Evolutionary conservation across 2,113 vertebrate genomes (phyloP).

Genomic region (Salvator merianae): DNA sequence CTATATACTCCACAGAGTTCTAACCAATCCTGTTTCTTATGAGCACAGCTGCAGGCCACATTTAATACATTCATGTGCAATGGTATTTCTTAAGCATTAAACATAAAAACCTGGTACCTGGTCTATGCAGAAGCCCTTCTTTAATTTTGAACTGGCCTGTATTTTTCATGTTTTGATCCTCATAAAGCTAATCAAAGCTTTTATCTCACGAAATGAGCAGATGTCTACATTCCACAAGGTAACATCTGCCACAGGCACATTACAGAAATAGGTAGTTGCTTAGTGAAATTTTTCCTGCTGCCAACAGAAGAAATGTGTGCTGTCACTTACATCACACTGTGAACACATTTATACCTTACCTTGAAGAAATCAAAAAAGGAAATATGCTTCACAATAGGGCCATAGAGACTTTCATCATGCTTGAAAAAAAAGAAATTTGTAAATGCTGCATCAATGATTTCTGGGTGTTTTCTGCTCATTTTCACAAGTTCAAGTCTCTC

Average conservation of each 20-base stretch:
- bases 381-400: conserved; percentile 96
- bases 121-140: no score
- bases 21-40: not conserved
- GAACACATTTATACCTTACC: conserved; percentile 71
- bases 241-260: not conserved
- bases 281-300: not conserved
- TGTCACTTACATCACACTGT: conserved; percentile 4
- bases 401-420: conserved; percentile 92
- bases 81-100: no score
- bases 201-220: not conserved
- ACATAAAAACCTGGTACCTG: no score
- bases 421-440: conserved; percentile 99
- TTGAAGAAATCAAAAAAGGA: conserved; percentile 99
- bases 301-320: not conserved
- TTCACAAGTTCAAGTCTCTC: conserved; percentile 96
- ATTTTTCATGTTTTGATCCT: not conserved
- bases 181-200: not conserved
- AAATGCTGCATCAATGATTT: conserved; percentile 92
- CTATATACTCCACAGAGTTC: not conserved
- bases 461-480: conserved; percentile 85
- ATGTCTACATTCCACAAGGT: not conserved
- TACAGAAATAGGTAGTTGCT: not conserved
- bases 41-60: no score
- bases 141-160: no score
- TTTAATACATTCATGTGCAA: no score